Evolutionary conservation across 2,113 vertebrate species (phyloP), one percentile per base, ranked within the genome.

Genomic region (Hippoglossus stenolepis): DNA sequence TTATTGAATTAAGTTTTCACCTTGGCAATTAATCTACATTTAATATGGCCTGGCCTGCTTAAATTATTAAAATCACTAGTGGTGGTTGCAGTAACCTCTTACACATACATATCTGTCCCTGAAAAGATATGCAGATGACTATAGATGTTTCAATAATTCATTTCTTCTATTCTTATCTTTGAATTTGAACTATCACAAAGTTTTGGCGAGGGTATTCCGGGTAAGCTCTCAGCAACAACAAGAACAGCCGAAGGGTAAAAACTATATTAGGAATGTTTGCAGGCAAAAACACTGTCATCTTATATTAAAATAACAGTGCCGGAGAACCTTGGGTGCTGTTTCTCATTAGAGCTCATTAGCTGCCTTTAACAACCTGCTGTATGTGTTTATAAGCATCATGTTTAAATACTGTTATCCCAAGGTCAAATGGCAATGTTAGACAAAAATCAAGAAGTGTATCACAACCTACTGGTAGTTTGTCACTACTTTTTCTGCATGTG

Each of bases 1-100:
- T 84, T 70, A 90, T 73, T 85, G 64, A 86, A 89, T 88, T 79
- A 93, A 75, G 63, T 63, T 35, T 87, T 85, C 79, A 90, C 86
- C 78, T 86, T 78, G 63, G 65, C 82, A 89, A 86, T 90, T 80
- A 80, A 90, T 90, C 76, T 80, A 76, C 65, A 81, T 76, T 83
- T 83, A 79, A 84, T 85, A 79, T 67, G 64, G 58, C 56, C 57
- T 59, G 68, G 40, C 43, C 53, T 79, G 49, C 79, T 82, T 61
- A 80, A 90, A 89, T 87, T 67, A 84, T 79, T 69, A 77, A 85
- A 84, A 77, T 77, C 54, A 60, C 43, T n/a, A 12, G 63, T 23
- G 31, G 62, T 66, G 24, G 75, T 57, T 80, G 63, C 62, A 56
- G 31, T 18, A 53, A 83, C 57, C 70, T 40, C 47, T 77, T 26